Base-by-base conservation (phyloP, 2,113 vertebrate genomes). In the Rhadina sibilatrix region DNA sequence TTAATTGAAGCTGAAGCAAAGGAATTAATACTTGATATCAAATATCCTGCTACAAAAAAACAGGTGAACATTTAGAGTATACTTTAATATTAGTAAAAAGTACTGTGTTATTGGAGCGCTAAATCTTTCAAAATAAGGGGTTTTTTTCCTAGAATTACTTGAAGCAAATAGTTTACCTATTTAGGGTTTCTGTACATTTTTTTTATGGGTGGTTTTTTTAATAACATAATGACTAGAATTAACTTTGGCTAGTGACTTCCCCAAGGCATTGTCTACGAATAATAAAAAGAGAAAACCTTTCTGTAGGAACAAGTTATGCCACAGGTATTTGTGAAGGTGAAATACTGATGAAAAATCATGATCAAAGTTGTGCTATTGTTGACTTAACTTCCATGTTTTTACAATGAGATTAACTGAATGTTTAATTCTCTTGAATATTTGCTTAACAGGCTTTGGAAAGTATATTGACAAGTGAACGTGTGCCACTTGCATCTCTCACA, bases 31-130 rank as follows among this genome's bases (percentile, higher is more conserved):
- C 97, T 99, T 91, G 99, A 99, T 91, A 99, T 99, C 96, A 99
- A 99, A 97, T 99, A 99, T 76, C 99, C 99, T 44, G 99, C 98
- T 84, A 98, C 99, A 84, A 99, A 99, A 97, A 99, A 98, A 97
- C 99, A 99, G 98, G 99, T 99, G 96, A 97, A 37, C 95, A 53
- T 60, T 28, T 50, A 37, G 37, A 70, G 4, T 60, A 20, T 78
- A 12, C 19, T 90, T 90, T 12, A 76, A 49, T 69, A 40, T 53
- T 82, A 49, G n/a, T 6, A 4, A 57, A 81, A 65, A 60, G 1
- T 21, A 10, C 9, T 44, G 6, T 3, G 0, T 64, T 83, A n/a
- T 68, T 12, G 71, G 27, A 56, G 37, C 54, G 28, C 19, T 64
- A 40, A 82, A 60, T 63, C 18, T 81, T 72, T 87, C 16, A 60